Conservation (phyloP, 2,113 vertebrate genomes). For the Lycaon pictus region DNA sequence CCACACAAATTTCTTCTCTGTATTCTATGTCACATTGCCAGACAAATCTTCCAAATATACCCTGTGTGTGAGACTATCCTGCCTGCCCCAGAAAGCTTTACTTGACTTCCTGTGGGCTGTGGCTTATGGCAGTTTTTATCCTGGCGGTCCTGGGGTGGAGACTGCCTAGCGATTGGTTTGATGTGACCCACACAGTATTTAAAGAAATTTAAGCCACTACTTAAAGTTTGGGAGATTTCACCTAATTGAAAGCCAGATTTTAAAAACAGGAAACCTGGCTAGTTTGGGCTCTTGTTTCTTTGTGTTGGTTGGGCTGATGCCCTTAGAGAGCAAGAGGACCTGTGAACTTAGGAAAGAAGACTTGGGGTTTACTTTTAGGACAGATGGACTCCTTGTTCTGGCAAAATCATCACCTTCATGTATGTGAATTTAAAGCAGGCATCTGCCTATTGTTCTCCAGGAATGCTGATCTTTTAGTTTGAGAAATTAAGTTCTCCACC, state of each 20-base stretch:
- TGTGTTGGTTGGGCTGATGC: neutral
- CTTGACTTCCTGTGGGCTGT: neutral
- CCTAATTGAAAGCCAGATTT: neutral
- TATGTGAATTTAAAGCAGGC: neutral
- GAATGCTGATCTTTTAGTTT: neutral
- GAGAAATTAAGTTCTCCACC: neutral
- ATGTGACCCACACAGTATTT: neutral
- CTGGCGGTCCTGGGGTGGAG: neutral
- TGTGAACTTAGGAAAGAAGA: neutral
- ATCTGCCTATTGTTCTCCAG: neutral
- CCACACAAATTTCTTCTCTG: neutral
- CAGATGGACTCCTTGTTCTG: neutral
- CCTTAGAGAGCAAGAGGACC: neutral
- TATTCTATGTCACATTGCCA: neutral
- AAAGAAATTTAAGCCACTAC: neutral
- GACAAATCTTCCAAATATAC: neutral
- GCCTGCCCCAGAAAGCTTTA: no score
- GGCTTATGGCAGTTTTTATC: neutral
- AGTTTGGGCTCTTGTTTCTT: neutral
- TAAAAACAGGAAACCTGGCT: neutral
- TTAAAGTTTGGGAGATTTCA: neutral
- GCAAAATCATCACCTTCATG: neutral
- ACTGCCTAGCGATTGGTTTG: neutral
- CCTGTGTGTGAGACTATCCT: neutral
- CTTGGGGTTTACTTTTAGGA: neutral